Percentiles rank a stretch among this genome's conserved stretches.
Conservation (phyloP, 1,140 invertebrate species). For the Formica exsecta region DNA sequence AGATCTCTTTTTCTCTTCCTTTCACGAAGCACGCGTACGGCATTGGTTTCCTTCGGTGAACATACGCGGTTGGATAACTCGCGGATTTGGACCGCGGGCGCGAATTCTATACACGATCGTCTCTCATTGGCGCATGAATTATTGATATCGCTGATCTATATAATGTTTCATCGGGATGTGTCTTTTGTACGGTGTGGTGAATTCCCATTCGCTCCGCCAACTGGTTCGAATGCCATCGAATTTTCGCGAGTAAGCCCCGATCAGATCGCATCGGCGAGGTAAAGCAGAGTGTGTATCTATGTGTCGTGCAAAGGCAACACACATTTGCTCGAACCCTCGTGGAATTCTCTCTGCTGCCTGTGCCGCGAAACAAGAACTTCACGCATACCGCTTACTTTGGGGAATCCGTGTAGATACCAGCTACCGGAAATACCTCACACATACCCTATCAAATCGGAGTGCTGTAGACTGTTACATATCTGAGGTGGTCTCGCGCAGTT, state of each 20-base stretch:
- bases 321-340: slow-evolving; percentile 64
- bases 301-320: slow-evolving; percentile 72
- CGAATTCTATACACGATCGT: slow-evolving; percentile 45
- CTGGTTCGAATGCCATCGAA: slow-evolving; percentile 72
- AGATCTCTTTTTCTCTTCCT: background rate
- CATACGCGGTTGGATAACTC: background rate
- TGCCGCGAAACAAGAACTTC: slow-evolving; percentile 74
- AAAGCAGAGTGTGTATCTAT: slow-evolving; percentile 46
- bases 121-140: slow-evolving; percentile 64
- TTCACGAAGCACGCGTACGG: background rate
- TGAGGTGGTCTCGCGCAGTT: slow-evolving; percentile 68
- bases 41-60: background rate
- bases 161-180: slow-evolving; percentile 49
- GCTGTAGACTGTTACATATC: slow-evolving; percentile 70
- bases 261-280: slow-evolving; percentile 34
- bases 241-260: slow-evolving; percentile 60
- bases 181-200: background rate
- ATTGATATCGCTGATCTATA: slow-evolving; percentile 64
- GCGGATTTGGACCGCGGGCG: background rate
- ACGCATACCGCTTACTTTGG: slow-evolving; percentile 77
- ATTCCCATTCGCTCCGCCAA: slow-evolving; percentile 52
- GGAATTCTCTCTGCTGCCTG: slow-evolving; percentile 69
- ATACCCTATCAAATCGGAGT: slow-evolving; percentile 62
- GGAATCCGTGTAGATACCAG: slow-evolving; percentile 70
- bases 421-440: slow-evolving; percentile 74